phyloP scores from a whole-genome alignment of 1,140 invertebrate genomes.

The Drusus annulatus region DNA sequence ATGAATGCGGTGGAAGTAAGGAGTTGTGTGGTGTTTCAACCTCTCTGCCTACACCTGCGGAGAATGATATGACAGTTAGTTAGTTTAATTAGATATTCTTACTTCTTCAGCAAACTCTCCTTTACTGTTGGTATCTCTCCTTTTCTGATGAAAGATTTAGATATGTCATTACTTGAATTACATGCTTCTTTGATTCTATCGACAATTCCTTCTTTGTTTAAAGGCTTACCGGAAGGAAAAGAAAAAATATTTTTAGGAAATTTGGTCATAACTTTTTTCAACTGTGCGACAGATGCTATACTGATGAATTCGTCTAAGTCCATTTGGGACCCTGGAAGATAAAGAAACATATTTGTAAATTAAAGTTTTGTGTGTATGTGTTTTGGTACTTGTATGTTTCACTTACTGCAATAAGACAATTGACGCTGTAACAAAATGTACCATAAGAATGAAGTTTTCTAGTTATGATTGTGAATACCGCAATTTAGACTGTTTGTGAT shows the following conservation, averaged over 20 bases:
- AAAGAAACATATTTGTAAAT: conserved; percentile 15
- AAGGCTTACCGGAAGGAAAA: neutral
- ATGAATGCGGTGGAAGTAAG: too few species aligned
- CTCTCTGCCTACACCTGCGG: neutral
- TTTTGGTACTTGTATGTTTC: too few species aligned
- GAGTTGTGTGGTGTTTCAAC: neutral
- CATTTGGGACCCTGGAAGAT: conserved; percentile 37
- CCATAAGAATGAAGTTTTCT: too few species aligned
- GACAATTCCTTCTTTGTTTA: neutral
- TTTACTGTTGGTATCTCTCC: neutral
- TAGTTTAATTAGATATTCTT: neutral
- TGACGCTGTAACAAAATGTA: too few species aligned
- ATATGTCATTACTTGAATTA: neutral
- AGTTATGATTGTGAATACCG: too few species aligned
- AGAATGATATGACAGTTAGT: neutral
- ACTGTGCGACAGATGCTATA: conserved; percentile 13
- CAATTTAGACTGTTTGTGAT: too few species aligned
- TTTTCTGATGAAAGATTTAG: neutral
- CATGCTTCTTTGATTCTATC: neutral
- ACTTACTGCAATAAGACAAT: too few species aligned
- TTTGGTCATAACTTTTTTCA: neutral
- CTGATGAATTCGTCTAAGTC: conserved; percentile 41
- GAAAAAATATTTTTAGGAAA: neutral
- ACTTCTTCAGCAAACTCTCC: neutral
- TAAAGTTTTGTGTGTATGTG: too few species aligned